phyloP scores from a whole-genome alignment of 2,113 vertebrate species.

The Platanista minor region DNA sequence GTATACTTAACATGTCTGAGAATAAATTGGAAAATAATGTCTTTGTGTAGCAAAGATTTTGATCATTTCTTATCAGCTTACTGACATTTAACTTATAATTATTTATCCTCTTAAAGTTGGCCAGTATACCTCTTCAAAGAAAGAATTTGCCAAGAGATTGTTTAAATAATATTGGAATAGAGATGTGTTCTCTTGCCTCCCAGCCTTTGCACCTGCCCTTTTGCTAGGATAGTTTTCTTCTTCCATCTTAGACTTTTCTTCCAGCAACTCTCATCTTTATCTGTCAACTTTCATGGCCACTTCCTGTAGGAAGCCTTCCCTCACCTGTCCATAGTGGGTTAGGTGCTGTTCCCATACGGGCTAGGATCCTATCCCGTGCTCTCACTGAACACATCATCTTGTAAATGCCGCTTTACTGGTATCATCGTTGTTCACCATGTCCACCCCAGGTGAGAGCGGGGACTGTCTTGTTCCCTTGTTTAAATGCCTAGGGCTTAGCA shows the following conservation, averaged over 20 bases:
- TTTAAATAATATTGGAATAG: background rate
- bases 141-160: background rate
- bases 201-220: background rate
- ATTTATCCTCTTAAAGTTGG: background rate
- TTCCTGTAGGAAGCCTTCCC: background rate
- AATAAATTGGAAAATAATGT: background rate
- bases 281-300: background rate
- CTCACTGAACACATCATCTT: background rate
- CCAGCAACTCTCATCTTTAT: background rate
- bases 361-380: background rate
- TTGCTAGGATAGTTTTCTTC: background rate
- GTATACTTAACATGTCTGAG: background rate
- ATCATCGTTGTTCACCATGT: background rate
- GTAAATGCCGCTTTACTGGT: background rate
- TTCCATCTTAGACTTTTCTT: background rate
- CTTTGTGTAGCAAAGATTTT: background rate
- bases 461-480: background rate
- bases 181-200: background rate
- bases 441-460: background rate
- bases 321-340: background rate
- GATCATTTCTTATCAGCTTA: background rate
- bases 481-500: background rate
- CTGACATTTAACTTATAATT: background rate
- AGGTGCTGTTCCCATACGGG: background rate
- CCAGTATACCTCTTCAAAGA: background rate